Evolutionary conservation across 2,888 invertebrate genomes (phyloP), one percentile per base, ranked within the genome.

Genomic region (Drosophila suboccidentalis): DNA sequence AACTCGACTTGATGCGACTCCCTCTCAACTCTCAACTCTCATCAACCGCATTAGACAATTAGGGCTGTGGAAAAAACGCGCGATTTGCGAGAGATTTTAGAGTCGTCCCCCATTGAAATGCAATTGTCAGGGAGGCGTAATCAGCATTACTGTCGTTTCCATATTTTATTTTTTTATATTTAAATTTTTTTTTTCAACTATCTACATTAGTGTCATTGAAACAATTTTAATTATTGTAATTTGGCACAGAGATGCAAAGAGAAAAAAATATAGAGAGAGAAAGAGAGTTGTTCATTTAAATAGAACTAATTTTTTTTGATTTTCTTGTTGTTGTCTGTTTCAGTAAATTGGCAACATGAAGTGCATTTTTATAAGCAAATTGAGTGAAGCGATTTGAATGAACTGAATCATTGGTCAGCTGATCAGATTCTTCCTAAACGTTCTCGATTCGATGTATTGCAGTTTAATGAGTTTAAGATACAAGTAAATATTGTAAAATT

Each of bases 211-310:
- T 38, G 60, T 39, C 62, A 74, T 76, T 76, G 59, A 71, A 87
- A 72, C 61, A 64, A 80, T 80, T 81, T 71, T 82, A 70, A 87
- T 82, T 80, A 78, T 66, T 74, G 67, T 77, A 75, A 74, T 77
- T 59, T 53, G 53, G 17, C 43, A 17, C 50, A 46, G 34, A 54
- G 60, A 36, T 11, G 39, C 9, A 29, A 38, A 3, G 17, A 9
- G n/a, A 19, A 32, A 29, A 22, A 29, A 4, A 26, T 17, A 26
- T 17, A 47, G 1, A 39, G 41, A 29, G 13, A 51, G 13, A 38
- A 15, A 11, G n/a, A 55, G 55, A 54, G n/a, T 34, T n/a, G 10
- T 15, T 10, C 3, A 19, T 8, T n/a, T 17, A 19, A 43, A 43
- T 19, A 29, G 10, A 39, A 39, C 39, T 26, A 8, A 17, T 39